phyloP scores from a whole-genome alignment of 2,888 invertebrate species.

The Malthinus flaveolus region DNA sequence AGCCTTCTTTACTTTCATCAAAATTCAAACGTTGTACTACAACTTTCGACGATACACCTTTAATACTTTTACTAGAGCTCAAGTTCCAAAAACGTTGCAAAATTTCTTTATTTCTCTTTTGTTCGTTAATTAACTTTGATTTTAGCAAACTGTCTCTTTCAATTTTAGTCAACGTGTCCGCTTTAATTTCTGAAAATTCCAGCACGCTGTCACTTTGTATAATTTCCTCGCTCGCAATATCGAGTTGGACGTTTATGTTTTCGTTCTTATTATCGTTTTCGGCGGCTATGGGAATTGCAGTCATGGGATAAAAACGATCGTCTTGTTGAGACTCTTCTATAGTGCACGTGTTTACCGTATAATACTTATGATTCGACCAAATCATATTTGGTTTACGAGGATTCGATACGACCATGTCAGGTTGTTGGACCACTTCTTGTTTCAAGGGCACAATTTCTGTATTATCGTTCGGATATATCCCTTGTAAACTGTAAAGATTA shows the following conservation, averaged over 20 bases:
- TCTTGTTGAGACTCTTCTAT: slow-evolving; percentile 41
- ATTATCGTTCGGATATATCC: slow-evolving; percentile 11
- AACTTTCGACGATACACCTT: background rate
- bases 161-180: background rate
- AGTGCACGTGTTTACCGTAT: slow-evolving; percentile 46
- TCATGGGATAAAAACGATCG: slow-evolving; percentile 51
- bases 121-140: no score
- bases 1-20: no score
- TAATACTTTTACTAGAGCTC: slow-evolving; percentile 1
- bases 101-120: background rate
- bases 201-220: background rate
- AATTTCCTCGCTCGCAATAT: slow-evolving; percentile 5
- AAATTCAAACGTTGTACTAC: background rate
- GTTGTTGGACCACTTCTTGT: background rate
- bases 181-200: background rate
- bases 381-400: slow-evolving; percentile 30
- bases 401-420: background rate
- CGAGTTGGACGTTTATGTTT: background rate
- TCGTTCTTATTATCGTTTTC: slow-evolving; percentile 11
- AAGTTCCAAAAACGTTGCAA: slow-evolving; percentile 8
- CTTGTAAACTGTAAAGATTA: slow-evolving; percentile 17
- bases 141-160: no score
- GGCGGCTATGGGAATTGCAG: slow-evolving; percentile 44
- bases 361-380: slow-evolving; percentile 44
- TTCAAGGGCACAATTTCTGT: background rate